These are phyloP conservation scores for Rhynchotus rufescens DNA, from an alignment of 2,797 vertebrate species.

Conservation along the genomic window DNA sequence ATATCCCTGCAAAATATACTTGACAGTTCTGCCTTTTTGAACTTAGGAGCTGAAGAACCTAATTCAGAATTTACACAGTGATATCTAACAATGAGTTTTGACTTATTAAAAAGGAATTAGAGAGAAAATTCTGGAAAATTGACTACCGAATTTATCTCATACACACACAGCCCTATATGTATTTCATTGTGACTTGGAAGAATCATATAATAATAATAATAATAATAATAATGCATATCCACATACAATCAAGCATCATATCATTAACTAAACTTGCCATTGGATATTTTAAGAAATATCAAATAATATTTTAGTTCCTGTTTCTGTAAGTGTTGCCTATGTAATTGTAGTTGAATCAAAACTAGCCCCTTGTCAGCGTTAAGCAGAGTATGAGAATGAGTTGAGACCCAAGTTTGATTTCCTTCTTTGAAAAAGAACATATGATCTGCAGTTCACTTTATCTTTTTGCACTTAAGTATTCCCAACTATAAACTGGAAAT, in stretches of 20 bases:
- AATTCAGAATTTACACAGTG: not conserved
- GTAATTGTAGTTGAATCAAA: constrained; percentile 15
- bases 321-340: not conserved
- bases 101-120: not conserved
- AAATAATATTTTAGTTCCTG: constrained; percentile 42
- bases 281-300: constrained; percentile 37
- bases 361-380: not conserved
- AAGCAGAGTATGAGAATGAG: not conserved
- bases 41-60: not conserved
- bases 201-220: not conserved
- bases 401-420: not conserved
- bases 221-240: too few species aligned
- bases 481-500: not conserved
- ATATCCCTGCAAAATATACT: not conserved
- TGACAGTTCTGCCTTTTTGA: not conserved
- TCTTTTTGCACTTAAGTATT: not conserved
- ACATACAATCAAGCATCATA: not conserved
- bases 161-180: not conserved
- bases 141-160: not conserved
- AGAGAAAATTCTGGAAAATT: not conserved
- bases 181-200: not conserved
- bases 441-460: not conserved
- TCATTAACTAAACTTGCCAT: not conserved
- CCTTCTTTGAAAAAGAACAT: not conserved
- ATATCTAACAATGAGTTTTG: not conserved